Evolutionary conservation across 2,113 vertebrate genomes (phyloP).

Genomic region (Rhagologus leucostigma): DNA sequence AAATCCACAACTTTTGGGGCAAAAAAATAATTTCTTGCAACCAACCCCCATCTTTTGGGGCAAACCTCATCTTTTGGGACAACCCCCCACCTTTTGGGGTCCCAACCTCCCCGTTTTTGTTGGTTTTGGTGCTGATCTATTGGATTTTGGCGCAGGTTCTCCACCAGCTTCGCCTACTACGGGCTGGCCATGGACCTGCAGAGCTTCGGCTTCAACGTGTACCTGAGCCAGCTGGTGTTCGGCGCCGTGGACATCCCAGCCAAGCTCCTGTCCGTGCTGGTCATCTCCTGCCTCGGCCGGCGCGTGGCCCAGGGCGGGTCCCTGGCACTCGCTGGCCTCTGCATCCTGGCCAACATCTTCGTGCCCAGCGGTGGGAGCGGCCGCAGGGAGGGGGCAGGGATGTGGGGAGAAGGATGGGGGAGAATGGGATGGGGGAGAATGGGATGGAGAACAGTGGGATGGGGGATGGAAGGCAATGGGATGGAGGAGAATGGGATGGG

Average conservation of each 20-base stretch:
- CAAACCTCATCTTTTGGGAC: neutral
- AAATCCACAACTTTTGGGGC: neutral
- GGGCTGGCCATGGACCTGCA: slow-evolving; percentile 72
- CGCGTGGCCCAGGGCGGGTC: slow-evolving; percentile 59
- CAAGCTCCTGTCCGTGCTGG: slow-evolving; percentile 69
- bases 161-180: slow-evolving; percentile 81
- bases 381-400: rapidly evolving
- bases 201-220: slow-evolving; percentile 76
- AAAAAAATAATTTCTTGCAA: neutral
- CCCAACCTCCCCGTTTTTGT: rapidly evolving
- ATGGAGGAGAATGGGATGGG: too few species aligned
- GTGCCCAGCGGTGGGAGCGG: slow-evolving; percentile 41
- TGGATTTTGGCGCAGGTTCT: slow-evolving; percentile 34
- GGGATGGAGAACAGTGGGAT: too few species aligned
- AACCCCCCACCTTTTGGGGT: rapidly evolving
- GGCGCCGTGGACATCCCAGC: slow-evolving; percentile 76
- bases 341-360: slow-evolving; percentile 70
- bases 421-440: too few species aligned
- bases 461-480: too few species aligned
- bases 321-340: slow-evolving; percentile 74
- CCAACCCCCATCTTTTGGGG: rapidly evolving
- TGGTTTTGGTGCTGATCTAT: neutral
- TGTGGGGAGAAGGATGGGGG: neutral
- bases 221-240: slow-evolving; percentile 77
- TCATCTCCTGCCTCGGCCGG: slow-evolving; percentile 70